Evolutionary conservation across 1,140 invertebrate species (phyloP).

Genomic region (Microplitis demolitor): DNA sequence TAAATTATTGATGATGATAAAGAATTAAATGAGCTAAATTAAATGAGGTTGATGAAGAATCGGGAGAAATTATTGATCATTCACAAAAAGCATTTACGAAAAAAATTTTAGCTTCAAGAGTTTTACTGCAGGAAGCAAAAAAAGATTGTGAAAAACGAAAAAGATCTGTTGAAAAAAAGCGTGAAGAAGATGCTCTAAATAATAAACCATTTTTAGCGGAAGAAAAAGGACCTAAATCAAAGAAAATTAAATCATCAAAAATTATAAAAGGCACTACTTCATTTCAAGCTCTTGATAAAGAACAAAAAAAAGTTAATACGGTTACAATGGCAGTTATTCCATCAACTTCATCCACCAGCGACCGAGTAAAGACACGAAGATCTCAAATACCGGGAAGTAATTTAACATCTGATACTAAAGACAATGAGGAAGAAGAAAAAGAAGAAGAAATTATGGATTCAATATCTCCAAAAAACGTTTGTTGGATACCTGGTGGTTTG

Average conservation of each 20-base stretch:
- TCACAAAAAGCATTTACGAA: not conserved
- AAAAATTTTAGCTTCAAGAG: not conserved
- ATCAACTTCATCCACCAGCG: not conserved
- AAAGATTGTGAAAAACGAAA: not conserved
- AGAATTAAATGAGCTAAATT: not conserved
- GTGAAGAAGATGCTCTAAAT: not conserved
- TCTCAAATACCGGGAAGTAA: too few relatives aligned
- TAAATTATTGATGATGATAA: not conserved
- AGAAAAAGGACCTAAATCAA: not conserved
- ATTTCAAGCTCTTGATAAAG: not conserved
- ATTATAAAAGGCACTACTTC: not conserved
- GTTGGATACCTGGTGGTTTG: too few relatives aligned
- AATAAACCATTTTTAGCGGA: not conserved
- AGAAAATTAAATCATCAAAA: not conserved
- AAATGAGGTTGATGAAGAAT: not conserved
- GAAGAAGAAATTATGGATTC: too few relatives aligned
- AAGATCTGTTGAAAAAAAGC: not conserved
- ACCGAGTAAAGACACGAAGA: not conserved
- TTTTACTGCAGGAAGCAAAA: not conserved
- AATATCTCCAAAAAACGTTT: too few relatives aligned
- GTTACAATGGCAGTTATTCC: not conserved
- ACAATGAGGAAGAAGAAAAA: too few relatives aligned
- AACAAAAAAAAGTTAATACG: not conserved
- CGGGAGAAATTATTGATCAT: not conserved
- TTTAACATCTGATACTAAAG: too few relatives aligned